Percentiles rank a stretch among this genome's conserved stretches.
Conservation (phyloP, 1,140 invertebrate species). For the Caenorhabditis briggsae region DNA sequence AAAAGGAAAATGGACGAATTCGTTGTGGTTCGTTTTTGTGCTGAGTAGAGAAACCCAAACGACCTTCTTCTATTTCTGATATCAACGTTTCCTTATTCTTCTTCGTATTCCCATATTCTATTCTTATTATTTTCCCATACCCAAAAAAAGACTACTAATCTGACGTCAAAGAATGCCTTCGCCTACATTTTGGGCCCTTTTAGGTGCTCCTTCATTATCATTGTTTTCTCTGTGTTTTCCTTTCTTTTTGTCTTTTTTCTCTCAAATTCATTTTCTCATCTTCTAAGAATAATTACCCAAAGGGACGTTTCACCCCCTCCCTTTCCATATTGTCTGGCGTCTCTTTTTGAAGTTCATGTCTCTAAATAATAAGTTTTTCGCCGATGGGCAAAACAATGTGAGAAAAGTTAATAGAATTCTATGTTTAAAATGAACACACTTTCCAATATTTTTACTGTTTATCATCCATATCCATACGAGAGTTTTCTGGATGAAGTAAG, state of each 20-base stretch:
- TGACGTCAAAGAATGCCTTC: conserved; percentile 9
- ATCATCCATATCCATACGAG: conserved; percentile 10
- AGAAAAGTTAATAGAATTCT: not conserved
- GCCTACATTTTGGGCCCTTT: not conserved
- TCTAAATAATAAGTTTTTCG: conserved; percentile 16
- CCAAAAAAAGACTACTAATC: not conserved
- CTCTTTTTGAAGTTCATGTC: not conserved
- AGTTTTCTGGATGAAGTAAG: conserved; percentile 31
- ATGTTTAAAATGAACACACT: conserved; percentile 12
- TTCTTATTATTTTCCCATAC: not conserved
- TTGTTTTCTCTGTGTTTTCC: not conserved
- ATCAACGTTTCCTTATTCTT: not conserved
- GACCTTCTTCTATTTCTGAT: conserved; percentile 18
- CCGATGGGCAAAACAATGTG: conserved; percentile 35
- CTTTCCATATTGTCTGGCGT: not conserved
- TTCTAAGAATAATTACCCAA: conserved; percentile 38
- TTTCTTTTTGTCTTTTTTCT: not conserved
- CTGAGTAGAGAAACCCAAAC: not conserved
- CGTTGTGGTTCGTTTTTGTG: not conserved
- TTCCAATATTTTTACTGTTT: conserved; percentile 21
- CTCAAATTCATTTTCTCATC: conserved; percentile 3
- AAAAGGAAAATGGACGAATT: not conserved
- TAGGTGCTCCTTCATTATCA: conserved; percentile 11
- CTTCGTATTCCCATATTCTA: not conserved
- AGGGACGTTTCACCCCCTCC: not conserved